Evolutionary conservation across 2,797 vertebrate genomes (phyloP).

Genomic region (Neosilurus hyrtlii): DNA sequence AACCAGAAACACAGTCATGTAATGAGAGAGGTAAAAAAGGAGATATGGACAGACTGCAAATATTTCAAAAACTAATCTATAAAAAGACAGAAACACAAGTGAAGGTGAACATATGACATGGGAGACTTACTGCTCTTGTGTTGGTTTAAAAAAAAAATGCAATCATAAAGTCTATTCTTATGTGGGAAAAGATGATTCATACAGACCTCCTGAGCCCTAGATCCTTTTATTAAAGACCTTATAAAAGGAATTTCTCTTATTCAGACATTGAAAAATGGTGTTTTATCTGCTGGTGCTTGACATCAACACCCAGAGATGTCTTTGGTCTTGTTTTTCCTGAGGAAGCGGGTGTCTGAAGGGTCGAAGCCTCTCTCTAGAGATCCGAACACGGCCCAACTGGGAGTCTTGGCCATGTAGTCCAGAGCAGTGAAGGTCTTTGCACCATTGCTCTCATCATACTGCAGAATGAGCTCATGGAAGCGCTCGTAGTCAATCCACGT

Average conservation of each 20-base stretch:
- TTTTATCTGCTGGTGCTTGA: background rate
- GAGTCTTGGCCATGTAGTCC: slow-evolving; percentile 84
- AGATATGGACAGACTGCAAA: background rate
- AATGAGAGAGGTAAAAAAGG: background rate
- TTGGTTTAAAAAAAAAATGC: background rate
- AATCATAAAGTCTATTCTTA: background rate
- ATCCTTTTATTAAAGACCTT: background rate
- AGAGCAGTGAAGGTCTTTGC: slow-evolving; percentile 74
- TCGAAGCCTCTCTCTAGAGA: slow-evolving; percentile 84
- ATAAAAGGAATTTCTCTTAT: slow-evolving; percentile 8
- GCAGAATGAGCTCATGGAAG: slow-evolving; percentile 82
- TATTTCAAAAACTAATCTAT: slow-evolving; percentile 34
- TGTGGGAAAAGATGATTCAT: background rate
- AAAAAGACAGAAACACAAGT: slow-evolving; percentile 18
- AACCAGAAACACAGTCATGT: background rate
- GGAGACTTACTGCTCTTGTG: background rate
- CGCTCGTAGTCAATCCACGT: slow-evolving; percentile 89
- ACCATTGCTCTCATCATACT: slow-evolving; percentile 68
- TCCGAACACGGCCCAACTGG: slow-evolving; percentile 86
- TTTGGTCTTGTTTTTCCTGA: slow-evolving; percentile 82
- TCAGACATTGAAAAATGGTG: slow-evolving; percentile 16
- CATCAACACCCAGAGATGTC: slow-evolving; percentile 86
- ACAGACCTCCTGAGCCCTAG: background rate
- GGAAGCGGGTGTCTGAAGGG: slow-evolving; percentile 82
- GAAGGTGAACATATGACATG: background rate